Conservation (phyloP, 2,113 vertebrate species). For the Vicugna pacos region DNA sequence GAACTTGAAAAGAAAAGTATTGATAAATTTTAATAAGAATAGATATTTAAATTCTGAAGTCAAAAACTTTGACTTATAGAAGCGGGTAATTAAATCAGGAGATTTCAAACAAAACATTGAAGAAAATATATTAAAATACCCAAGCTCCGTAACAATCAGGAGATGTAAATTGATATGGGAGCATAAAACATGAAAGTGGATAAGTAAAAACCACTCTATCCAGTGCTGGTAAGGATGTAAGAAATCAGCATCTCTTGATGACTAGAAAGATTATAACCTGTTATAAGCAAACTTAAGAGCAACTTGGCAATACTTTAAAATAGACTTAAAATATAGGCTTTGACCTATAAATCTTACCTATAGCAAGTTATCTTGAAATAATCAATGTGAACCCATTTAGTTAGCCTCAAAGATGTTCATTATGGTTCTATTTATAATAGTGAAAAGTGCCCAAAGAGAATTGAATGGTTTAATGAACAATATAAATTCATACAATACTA, state of each 20-base stretch:
- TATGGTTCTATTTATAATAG: not conserved
- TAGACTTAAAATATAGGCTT: not conserved
- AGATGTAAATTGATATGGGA: not conserved
- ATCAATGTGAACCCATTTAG: not conserved
- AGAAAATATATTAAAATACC: not conserved
- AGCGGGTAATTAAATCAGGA: not conserved
- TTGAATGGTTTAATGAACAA: not conserved
- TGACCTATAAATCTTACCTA: not conserved
- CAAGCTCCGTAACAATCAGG: not conserved
- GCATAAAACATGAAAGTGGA: not conserved
- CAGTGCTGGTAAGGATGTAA: not conserved
- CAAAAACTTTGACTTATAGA: not conserved
- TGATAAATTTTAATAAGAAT: not conserved
- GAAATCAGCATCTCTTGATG: not conserved
- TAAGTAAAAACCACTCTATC: not conserved
- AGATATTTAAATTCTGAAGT: not conserved
- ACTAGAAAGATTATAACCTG: not conserved
- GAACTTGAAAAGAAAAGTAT: not conserved
- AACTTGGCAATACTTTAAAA: constrained; percentile 21
- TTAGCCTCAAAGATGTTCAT: not conserved
- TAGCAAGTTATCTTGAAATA: not conserved
- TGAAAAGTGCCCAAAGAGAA: not conserved
- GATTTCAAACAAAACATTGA: not conserved
- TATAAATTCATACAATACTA: not conserved
- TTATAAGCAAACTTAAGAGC: not conserved